Evolutionary conservation across 2,113 vertebrate genomes (phyloP).

Genomic region (Arvicanthis niloticus): DNA sequence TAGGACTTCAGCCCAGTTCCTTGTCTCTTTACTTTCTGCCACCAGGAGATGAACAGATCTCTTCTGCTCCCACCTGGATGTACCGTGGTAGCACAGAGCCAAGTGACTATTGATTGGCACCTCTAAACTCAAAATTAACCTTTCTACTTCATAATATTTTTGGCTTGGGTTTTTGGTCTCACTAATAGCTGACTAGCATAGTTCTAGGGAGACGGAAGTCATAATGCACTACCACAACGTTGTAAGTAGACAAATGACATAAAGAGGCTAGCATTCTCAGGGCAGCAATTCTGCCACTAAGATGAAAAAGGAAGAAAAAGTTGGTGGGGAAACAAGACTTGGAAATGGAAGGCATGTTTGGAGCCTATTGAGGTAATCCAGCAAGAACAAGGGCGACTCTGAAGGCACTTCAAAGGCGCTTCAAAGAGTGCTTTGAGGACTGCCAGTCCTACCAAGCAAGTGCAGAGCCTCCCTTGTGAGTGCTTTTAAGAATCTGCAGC

Average conservation of each 20-base stretch:
- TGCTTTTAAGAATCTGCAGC: conserved; percentile 60
- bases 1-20: neutral
- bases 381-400: conserved; percentile 41
- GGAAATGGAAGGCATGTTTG: neutral
- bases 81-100: neutral
- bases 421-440: conserved; percentile 54
- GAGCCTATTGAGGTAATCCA: conserved; percentile 4
- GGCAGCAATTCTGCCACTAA: neutral
- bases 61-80: neutral
- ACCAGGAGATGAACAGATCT: neutral
- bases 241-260: neutral
- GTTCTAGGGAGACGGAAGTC: neutral
- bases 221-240: neutral
- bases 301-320: neutral
- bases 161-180: neutral
- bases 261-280: neutral
- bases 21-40: neutral
- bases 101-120: neutral
- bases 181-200: neutral
- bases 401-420: conserved; percentile 41
- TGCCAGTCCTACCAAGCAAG: neutral
- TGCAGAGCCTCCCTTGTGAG: neutral
- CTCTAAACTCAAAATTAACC: neutral
- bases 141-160: neutral
- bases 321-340: neutral